phyloP scores from a whole-genome alignment of 2,888 invertebrate genomes.

The Sialis fuliginosa region DNA sequence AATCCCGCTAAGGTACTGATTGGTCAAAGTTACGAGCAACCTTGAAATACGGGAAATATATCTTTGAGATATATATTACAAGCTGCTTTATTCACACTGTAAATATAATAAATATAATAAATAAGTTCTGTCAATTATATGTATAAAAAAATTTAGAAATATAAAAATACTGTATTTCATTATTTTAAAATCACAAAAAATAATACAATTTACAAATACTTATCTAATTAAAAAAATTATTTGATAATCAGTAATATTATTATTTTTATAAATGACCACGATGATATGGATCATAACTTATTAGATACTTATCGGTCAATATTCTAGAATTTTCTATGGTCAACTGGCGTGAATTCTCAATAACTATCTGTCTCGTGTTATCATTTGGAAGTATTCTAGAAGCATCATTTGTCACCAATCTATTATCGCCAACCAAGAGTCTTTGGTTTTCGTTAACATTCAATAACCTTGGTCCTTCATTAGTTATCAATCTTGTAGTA shows the following conservation, averaged over 20 bases:
- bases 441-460: slow-evolving; percentile 13
- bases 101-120: too few relatives aligned
- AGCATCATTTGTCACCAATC: slow-evolving; percentile 17
- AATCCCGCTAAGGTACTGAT: too few relatives aligned
- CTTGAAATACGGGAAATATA: too few relatives aligned
- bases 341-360: slow-evolving; percentile 19
- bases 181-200: too few relatives aligned
- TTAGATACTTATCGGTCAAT: slow-evolving; percentile 25
- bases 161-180: too few relatives aligned
- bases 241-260: background rate
- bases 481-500: slow-evolving; percentile 7
- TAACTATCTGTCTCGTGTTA: slow-evolving; percentile 12
- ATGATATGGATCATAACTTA: slow-evolving; percentile 26
- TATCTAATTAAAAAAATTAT: too few relatives aligned
- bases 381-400: slow-evolving; percentile 20
- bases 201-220: too few relatives aligned
- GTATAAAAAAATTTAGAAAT: too few relatives aligned
- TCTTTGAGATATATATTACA: too few relatives aligned
- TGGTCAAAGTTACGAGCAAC: too few relatives aligned
- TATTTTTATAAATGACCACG: slow-evolving; percentile 21
- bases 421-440: slow-evolving; percentile 17
- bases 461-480: background rate
- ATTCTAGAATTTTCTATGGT: slow-evolving; percentile 21
- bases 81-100: too few relatives aligned
- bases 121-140: too few relatives aligned